Conservation (phyloP, 2,888 invertebrate species). For the Dioctria rufipes region DNA sequence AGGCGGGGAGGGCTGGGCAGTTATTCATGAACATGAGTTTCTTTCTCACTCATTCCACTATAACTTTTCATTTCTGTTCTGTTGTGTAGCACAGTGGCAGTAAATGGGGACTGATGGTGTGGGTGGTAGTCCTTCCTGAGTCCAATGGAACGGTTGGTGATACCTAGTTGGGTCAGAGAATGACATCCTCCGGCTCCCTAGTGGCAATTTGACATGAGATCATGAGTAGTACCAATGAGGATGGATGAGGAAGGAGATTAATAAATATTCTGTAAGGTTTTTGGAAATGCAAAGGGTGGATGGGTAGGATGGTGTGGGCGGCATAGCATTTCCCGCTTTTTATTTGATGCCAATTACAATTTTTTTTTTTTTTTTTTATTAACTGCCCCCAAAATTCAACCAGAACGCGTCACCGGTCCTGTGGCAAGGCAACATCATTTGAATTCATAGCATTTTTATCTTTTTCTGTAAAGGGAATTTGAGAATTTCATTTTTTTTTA, state of each 20-base stretch:
- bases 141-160: neutral
- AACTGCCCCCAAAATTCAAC: constrained; percentile 38
- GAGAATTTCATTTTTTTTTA: neutral
- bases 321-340: constrained; percentile 41
- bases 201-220: constrained; percentile 47
- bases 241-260: constrained; percentile 20
- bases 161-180: constrained; percentile 36
- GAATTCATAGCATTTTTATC: neutral
- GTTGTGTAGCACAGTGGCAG: no score
- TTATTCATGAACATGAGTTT: no score
- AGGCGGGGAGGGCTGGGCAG: neutral
- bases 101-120: neutral
- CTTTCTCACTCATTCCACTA: no score
- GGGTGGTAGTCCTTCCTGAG: no score
- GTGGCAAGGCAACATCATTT: neutral
- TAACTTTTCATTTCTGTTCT: no score
- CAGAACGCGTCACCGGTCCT: constrained; percentile 13
- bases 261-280: constrained; percentile 17
- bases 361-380: constrained; percentile 41
- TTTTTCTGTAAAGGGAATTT: neutral
- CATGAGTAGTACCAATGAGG: constrained; percentile 5
- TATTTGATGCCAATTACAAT: constrained; percentile 58
- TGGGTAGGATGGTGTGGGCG: neutral
- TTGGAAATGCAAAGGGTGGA: no score
- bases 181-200: constrained; percentile 37